Conservation (phyloP, 2,113 vertebrate species). For the Rhynchomys soricoides region DNA sequence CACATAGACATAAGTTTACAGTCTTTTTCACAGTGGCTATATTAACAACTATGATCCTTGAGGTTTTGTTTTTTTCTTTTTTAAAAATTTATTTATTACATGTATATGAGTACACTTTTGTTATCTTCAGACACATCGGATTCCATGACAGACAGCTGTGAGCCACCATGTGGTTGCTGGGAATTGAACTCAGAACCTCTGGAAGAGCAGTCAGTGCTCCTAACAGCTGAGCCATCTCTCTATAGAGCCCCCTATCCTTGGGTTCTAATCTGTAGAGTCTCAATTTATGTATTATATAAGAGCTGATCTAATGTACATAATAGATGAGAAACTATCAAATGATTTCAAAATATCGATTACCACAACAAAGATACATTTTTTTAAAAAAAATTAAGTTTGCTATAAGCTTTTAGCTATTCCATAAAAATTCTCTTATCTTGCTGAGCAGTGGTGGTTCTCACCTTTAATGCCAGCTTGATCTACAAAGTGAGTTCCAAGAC, state of each 20-base stretch:
- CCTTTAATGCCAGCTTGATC: background rate
- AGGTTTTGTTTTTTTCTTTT: no score
- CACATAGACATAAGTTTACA: background rate
- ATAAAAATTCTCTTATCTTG: background rate
- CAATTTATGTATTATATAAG: background rate
- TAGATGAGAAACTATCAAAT: background rate
- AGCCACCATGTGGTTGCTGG: no score
- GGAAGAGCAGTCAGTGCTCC: no score
- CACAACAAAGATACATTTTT: background rate
- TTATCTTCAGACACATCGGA: no score
- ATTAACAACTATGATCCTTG: background rate
- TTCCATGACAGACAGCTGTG: no score
- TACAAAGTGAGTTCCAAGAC: background rate
- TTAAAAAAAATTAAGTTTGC: background rate
- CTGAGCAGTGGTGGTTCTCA: no score
- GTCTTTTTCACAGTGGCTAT: background rate
- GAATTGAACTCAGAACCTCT: no score
- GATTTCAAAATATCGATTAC: background rate
- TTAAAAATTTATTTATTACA: no score
- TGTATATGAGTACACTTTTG: no score
- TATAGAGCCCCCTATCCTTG: no score
- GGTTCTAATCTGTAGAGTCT: constrained; percentile 17
- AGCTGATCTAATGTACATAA: background rate
- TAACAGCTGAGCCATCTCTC: no score
- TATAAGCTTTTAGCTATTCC: background rate